These are phyloP conservation scores for Drosophila kurseongensis DNA, from an alignment of 1,140 invertebrate species.

Conservation along the genomic window DNA sequence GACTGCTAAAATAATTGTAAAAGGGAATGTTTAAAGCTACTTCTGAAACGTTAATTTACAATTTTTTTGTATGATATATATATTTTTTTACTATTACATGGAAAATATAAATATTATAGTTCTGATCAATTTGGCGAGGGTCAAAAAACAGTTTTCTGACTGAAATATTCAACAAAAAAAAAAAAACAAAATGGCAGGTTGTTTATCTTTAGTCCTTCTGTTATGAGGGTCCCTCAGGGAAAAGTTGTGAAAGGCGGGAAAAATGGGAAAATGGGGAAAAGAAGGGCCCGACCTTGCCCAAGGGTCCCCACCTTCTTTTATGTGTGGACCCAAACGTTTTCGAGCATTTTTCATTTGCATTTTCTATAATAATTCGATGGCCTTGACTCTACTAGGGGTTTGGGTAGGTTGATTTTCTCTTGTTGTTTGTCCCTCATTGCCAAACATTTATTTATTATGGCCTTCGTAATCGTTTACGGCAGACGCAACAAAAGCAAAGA, in stretches of 20 bases:
- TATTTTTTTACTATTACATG: too few relatives aligned
- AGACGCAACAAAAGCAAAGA: slow-evolving; percentile 16
- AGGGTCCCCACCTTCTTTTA: slow-evolving; percentile 1
- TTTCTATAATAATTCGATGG: slow-evolving; percentile 45
- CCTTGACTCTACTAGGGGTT: slow-evolving; percentile 32
- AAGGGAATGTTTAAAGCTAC: background rate
- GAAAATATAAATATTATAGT: too few relatives aligned
- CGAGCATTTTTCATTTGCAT: slow-evolving; percentile 47
- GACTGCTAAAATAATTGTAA: background rate
- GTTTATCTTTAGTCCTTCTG: slow-evolving; percentile 45
- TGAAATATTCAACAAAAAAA: background rate
- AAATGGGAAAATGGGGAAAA: too few relatives aligned
- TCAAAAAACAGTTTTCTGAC: background rate
- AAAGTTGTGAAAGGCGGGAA: too few relatives aligned
- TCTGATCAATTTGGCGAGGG: background rate
- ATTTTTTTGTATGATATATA: too few relatives aligned
- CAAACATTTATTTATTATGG: slow-evolving; percentile 50
- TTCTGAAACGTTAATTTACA: too few relatives aligned
- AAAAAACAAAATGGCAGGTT: slow-evolving; percentile 31
- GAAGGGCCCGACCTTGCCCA: slow-evolving; percentile 18
- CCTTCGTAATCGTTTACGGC: slow-evolving; percentile 48
- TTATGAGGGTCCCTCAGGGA: slow-evolving; percentile 17
- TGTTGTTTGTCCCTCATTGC: slow-evolving; percentile 28
- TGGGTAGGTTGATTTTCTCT: background rate
- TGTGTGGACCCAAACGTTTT: slow-evolving; percentile 19